Base-by-base conservation (phyloP, 1,140 invertebrate genomes). In the Drosophila bocqueti region DNA sequence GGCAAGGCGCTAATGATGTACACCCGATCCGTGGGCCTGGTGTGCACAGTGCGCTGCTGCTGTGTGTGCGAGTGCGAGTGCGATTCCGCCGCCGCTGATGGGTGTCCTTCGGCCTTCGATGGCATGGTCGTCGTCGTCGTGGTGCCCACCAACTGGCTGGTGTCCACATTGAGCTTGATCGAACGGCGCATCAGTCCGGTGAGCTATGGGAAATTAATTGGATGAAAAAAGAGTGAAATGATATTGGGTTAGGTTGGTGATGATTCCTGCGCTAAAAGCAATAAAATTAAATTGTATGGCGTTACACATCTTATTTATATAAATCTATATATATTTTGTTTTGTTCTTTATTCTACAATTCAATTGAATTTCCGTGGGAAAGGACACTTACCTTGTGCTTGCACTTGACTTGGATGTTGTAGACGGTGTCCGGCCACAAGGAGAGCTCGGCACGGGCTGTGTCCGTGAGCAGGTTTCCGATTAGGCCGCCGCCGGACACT, bases 381-480 rank as follows among this genome's bases (percentile, higher is more conserved):
- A 18, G 16, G 6, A 21, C n/a, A 66, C 92, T 90, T 55, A 93
- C 92, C 91, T 92, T 93, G 52, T 93, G 89, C 74, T 93, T 93
- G 67, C 92, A 93, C 55, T 91, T 93, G 31, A 97, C 96, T 94
- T 97, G 96, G 73, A 97, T 96, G 85, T 96, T 96, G 92, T 97
- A 97, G 64, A 96, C 94, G 16, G 96, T 96, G 81, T 97, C 96
- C 15, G 96, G 96, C 96, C 96, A 97, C 26, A 97, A 91, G 26
- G 96, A 96, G 45, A 97, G 93, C 45, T 96, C 96, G 34, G 96
- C 96, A 71, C 95, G 95, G 43, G 96, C 96, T 1, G 96, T 95
- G 83, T 97, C 96, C 29, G 96, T 97, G 81, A 96, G 96, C n/a
- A 97, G 94, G 93, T 97, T 96, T 54, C 96, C 96, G 92, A 96